phyloP scores from a whole-genome alignment of 1,140 invertebrate genomes.

The Tetramorium parvispinum region DNA sequence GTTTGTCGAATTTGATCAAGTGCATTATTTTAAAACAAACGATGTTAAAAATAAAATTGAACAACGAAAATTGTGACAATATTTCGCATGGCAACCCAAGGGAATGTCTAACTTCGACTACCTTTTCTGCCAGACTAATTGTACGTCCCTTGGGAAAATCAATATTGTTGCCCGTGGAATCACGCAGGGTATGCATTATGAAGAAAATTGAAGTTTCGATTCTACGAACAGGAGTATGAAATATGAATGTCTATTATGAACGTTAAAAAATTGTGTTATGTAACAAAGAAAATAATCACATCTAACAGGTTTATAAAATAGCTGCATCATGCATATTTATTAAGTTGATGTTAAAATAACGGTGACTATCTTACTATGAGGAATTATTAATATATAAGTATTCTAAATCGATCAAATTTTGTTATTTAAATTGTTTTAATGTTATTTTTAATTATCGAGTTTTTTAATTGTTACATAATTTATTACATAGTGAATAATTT shows the following conservation, averaged over 20 bases:
- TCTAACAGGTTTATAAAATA: neutral
- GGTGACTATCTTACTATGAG: neutral
- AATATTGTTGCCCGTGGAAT: constrained; percentile 60
- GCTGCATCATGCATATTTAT: neutral
- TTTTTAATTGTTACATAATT: neutral
- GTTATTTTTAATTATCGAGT: neutral
- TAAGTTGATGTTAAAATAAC: neutral
- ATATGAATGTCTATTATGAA: neutral
- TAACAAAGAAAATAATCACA: neutral
- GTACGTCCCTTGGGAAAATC: constrained; percentile 53
- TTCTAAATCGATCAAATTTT: neutral
- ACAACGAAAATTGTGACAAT: neutral
- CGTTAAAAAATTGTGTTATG: neutral
- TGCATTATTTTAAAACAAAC: constrained; percentile 44
- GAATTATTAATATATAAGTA: neutral
- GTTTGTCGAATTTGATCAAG: neutral
- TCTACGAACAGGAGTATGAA: constrained; percentile 19
- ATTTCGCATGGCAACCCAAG: neutral
- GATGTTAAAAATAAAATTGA: neutral
- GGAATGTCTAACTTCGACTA: constrained; percentile 14
- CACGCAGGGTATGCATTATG: neutral
- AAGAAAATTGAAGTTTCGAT: constrained; percentile 33
- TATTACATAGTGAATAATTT: neutral
- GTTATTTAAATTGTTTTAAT: neutral
- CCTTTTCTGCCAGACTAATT: constrained; percentile 13